These are phyloP conservation scores for Falco cherrug DNA, from an alignment of 2,797 vertebrate genomes.

Conservation along the genomic window DNA sequence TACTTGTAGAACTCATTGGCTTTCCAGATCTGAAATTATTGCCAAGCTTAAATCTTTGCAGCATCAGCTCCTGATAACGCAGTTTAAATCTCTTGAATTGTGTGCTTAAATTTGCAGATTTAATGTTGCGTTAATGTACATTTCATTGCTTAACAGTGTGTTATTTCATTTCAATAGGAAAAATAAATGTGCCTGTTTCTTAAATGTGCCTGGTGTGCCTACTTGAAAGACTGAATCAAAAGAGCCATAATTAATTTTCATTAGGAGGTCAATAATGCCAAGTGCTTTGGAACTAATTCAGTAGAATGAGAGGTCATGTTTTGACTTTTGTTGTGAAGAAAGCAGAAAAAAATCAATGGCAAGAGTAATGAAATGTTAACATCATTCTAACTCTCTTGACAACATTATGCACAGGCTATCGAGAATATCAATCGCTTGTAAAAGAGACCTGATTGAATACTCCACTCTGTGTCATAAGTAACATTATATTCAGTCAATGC, in stretches of 20 bases:
- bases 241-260: conserved; percentile 68
- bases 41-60: background rate
- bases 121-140: background rate
- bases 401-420: conserved; percentile 33
- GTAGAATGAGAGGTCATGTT: conserved; percentile 54
- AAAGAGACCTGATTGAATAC: conserved; percentile 48
- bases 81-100: background rate
- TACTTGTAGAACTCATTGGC: background rate
- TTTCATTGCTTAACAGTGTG: background rate
- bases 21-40: background rate
- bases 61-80: background rate
- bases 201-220: conserved; percentile 13
- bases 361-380: conserved; percentile 69
- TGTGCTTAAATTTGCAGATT: background rate
- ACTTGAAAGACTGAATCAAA: conserved; percentile 43
- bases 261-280: conserved; percentile 65
- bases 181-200: conserved; percentile 20
- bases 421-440: conserved; percentile 53
- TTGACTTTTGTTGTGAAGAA: conserved; percentile 68
- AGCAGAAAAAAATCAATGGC: conserved; percentile 65
- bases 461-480: conserved; percentile 13
- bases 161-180: background rate
- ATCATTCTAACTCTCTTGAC: conserved; percentile 51
- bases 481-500: background rate
- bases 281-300: conserved; percentile 67